Conservation (phyloP, 2,113 vertebrate species). For the Forbesichthys papilliferus region DNA sequence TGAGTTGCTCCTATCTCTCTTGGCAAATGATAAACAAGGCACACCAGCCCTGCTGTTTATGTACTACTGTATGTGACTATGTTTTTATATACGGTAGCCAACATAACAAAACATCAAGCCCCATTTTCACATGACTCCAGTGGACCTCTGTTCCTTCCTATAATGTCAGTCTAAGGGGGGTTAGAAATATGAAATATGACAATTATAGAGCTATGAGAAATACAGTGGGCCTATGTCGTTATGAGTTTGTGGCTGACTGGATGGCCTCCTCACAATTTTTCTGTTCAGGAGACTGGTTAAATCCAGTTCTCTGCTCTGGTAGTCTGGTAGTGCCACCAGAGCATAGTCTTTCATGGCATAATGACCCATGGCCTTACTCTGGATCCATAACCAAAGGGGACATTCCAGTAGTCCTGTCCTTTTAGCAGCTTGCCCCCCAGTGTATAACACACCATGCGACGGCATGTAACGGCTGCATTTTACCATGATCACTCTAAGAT, state of each 20-base stretch:
- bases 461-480: constrained; percentile 4
- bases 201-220: not conserved
- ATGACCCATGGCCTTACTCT: constrained; percentile 76
- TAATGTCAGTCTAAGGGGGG: not conserved
- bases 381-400: constrained; percentile 40
- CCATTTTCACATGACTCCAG: not conserved
- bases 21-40: constrained; percentile 5
- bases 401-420: constrained; percentile 36
- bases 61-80: too few relatives aligned
- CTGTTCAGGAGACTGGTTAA: constrained; percentile 15
- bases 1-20: not conserved
- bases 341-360: constrained; percentile 56
- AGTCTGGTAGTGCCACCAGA: constrained; percentile 31
- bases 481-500: not conserved
- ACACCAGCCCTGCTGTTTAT: not conserved
- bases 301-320: constrained; percentile 42
- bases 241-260: not conserved
- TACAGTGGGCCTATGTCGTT: not conserved
- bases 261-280: not conserved
- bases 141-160: not conserved
- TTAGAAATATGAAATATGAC: not conserved
- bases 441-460: constrained; percentile 5
- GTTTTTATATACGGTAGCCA: too few relatives aligned
- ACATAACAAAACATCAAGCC: not conserved
- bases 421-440: constrained; percentile 24